Percentiles rank a stretch among this genome's conserved stretches.
These are phyloP conservation scores for Micrastur ruficollis DNA, from an alignment of 2,797 vertebrate genomes.

Conservation along the genomic window DNA sequence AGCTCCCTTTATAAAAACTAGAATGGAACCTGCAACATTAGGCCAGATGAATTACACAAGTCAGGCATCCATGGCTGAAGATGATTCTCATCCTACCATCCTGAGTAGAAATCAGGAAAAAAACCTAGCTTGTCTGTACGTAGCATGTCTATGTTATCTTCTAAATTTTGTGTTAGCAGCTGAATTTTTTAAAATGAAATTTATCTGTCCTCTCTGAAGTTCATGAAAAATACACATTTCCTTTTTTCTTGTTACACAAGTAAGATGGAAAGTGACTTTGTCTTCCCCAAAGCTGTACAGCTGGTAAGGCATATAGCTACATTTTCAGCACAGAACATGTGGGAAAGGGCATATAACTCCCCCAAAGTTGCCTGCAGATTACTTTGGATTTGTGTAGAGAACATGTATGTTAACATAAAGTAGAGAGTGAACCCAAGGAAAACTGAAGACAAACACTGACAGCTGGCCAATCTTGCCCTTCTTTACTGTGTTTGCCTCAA, in stretches of 20 bases:
- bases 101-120: neutral
- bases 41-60: neutral
- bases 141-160: neutral
- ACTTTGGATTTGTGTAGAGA: conserved; percentile 22
- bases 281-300: neutral
- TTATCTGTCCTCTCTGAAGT: neutral
- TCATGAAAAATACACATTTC: neutral
- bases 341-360: neutral
- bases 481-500: conserved; percentile 60
- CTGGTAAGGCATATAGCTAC: neutral
- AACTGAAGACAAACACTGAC: conserved; percentile 60
- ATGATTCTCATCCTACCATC: neutral
- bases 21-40: neutral
- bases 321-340: neutral
- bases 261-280: neutral
- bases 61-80: neutral
- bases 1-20: neutral
- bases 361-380: conserved; percentile 1
- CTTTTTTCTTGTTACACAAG: neutral
- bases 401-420: conserved; percentile 50
- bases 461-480: conserved; percentile 61
- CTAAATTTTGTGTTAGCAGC: neutral
- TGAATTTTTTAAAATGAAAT: neutral
- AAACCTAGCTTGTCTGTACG: neutral
- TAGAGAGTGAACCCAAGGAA: conserved; percentile 48